Conservation (phyloP, 2,888 invertebrate genomes). For the Lacanobia wlatinum region DNA sequence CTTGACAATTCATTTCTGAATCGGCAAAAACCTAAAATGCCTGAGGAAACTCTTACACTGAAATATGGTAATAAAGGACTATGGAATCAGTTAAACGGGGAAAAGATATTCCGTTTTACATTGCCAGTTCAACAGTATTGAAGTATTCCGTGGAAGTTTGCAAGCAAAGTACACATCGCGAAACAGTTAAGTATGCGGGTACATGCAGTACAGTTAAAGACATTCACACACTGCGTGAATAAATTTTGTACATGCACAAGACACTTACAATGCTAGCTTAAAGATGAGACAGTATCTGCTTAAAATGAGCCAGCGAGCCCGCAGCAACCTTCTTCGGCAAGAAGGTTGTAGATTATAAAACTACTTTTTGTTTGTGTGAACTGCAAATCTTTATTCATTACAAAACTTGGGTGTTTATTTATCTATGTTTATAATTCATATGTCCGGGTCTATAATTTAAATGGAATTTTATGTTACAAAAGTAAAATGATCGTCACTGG, state of each 20-base stretch:
- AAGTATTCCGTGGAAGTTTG: conserved; percentile 45
- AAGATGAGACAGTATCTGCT: too few relatives aligned
- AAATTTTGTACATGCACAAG: neutral
- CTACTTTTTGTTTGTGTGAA: neutral
- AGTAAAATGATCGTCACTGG: too few relatives aligned
- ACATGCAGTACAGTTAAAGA: conserved; percentile 2
- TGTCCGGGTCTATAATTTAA: too few relatives aligned
- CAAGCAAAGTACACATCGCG: conserved; percentile 28
- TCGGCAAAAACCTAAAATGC: conserved; percentile 52
- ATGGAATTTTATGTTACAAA: too few relatives aligned
- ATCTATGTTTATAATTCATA: too few relatives aligned
- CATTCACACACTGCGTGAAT: neutral
- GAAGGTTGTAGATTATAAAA: neutral
- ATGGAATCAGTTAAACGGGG: conserved; percentile 45
- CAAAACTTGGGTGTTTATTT: neutral
- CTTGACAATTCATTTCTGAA: conserved; percentile 54
- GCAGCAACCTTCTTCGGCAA: too few relatives aligned
- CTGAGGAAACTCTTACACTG: conserved; percentile 46
- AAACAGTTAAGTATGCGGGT: conserved; percentile 14
- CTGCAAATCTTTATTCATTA: too few relatives aligned
- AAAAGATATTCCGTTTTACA: conserved; percentile 57
- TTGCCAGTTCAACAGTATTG: conserved; percentile 45
- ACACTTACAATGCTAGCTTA: too few relatives aligned
- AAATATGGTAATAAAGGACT: conserved; percentile 62
- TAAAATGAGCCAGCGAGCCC: too few relatives aligned